phyloP scores from a whole-genome alignment of 2,888 invertebrate genomes.

The Ophion ventricosus region DNA sequence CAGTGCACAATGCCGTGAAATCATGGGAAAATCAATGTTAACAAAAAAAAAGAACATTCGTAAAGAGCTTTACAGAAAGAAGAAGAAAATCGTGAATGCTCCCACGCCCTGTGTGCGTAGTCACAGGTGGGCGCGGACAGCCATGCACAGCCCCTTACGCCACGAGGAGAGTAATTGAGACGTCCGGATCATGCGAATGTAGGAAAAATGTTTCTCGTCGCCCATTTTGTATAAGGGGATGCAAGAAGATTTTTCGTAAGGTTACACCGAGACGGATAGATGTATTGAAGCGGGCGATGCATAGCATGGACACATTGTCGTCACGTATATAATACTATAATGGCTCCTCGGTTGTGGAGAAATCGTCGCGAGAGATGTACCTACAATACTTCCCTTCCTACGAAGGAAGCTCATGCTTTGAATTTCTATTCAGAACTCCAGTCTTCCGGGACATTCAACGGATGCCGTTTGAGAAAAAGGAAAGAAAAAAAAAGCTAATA shows the following conservation, averaged over 20 bases:
- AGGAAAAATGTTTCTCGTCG: conserved; percentile 40
- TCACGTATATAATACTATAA: conserved; percentile 47
- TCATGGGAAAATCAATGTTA: conserved; percentile 9
- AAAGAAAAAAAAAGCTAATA: conserved; percentile 40
- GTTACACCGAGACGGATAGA: conserved; percentile 68
- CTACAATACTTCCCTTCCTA: neutral
- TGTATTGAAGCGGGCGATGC: conserved; percentile 24
- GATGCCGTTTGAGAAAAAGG: neutral
- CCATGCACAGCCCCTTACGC: conserved; percentile 9
- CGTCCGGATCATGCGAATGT: conserved; percentile 63
- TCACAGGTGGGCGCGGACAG: conserved; percentile 62
- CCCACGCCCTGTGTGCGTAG: conserved; percentile 52
- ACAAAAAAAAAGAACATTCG: conserved; percentile 1
- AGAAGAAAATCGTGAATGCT: conserved; percentile 53
- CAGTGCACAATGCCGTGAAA: conserved; percentile 42
- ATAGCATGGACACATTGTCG: conserved; percentile 68
- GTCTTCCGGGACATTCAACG: conserved; percentile 67
- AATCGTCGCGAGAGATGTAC: conserved; percentile 27
- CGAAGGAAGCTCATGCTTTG: conserved; percentile 6
- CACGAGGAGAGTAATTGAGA: conserved; percentile 78
- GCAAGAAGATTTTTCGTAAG: conserved; percentile 70
- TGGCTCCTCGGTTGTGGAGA: conserved; percentile 18
- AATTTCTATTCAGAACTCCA: conserved; percentile 32
- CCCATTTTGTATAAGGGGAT: conserved; percentile 1
- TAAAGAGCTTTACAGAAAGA: neutral